Base-by-base conservation (phyloP, 2,113 vertebrate genomes). In the Rhodinocichla rosea region DNA sequence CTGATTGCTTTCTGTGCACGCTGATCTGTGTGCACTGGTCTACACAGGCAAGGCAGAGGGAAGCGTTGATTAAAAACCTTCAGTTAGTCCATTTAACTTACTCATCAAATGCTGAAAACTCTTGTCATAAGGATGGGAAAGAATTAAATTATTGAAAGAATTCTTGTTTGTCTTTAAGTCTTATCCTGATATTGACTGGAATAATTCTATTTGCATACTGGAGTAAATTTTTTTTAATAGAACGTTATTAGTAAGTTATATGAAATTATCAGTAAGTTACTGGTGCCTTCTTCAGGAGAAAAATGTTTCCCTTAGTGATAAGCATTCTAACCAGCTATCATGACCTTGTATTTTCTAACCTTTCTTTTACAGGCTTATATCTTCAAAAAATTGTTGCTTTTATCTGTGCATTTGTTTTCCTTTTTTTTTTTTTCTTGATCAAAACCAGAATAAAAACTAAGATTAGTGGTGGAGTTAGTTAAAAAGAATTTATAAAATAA, bases 201-300 rank as follows among this genome's bases (percentile, higher is more conserved):
- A 49, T 49, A 81, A 69, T 57, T 69, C n/a, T 49, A 40, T 68
- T 49, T 81, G 64, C 42, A n/a, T 47, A 92, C 89, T 77, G 88
- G 81, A 95, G 74, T 93, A 82, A 81, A 24, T 80, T 89, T 69
- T 32, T 53, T 92, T 40, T 33, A 3, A 3, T 95, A 92, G 81
- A 87, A 69, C 82, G 39, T 45, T 78, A 94, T 11, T n/a, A 57
- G 56, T 57, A 57, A 57, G 14, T 35, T 57, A 24, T 10, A 82
- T 97, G 68, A 94, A 93, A 93, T 95, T 96, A 89, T 63, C 49
- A 83, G 80, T 83, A 65, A 76, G 59, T 80, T 91, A 94, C 76
- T 69, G 30, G 60, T 92, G 85, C 52, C 53, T 84, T 94, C 73
- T 89, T 62, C 60, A 89, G 42, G 70, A 16, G 28, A 81, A 93